phyloP scores from a whole-genome alignment of 64 coral and sea anemone species.

The Montipora cactus region DNA sequence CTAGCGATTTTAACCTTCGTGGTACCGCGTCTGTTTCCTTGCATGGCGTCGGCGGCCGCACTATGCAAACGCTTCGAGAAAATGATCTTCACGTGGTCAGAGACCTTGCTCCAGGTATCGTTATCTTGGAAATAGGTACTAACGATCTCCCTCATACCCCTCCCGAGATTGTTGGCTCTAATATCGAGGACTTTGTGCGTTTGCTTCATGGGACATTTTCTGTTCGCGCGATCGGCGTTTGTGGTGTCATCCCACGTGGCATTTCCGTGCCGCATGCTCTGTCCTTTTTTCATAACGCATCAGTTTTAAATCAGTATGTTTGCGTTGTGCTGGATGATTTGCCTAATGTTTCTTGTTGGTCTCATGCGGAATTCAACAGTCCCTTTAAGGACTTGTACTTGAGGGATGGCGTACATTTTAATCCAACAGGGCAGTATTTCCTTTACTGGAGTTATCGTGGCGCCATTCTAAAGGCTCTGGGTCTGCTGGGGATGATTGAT shows the following conservation, averaged over 20 bases:
- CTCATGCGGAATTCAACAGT: neutral
- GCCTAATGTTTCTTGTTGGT: neutral
- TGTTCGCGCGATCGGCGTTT: neutral
- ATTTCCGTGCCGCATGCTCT: neutral
- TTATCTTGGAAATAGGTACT: slow-evolving; percentile 17
- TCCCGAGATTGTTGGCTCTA: slow-evolving; percentile 35
- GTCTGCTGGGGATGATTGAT: neutral
- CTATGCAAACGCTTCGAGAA: neutral
- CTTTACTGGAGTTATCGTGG: neutral
- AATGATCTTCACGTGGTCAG: neutral
- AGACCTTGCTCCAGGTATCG: neutral
- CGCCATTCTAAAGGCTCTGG: neutral
- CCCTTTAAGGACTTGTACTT: neutral
- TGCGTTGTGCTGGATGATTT: neutral
- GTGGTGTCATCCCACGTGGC: neutral
- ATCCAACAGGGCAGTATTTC: neutral
- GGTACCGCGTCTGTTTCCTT: neutral
- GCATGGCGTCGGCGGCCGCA: neutral
- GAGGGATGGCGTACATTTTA: neutral
- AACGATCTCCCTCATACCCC: neutral
- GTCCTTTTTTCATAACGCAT: neutral
- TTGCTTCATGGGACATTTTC: neutral
- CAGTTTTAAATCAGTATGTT: neutral
- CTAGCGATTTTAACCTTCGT: neutral
- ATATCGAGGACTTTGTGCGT: neutral